These are phyloP conservation scores for Melangyna quadrimaculata DNA, from an alignment of 2,888 invertebrate species.

Conservation along the genomic window DNA sequence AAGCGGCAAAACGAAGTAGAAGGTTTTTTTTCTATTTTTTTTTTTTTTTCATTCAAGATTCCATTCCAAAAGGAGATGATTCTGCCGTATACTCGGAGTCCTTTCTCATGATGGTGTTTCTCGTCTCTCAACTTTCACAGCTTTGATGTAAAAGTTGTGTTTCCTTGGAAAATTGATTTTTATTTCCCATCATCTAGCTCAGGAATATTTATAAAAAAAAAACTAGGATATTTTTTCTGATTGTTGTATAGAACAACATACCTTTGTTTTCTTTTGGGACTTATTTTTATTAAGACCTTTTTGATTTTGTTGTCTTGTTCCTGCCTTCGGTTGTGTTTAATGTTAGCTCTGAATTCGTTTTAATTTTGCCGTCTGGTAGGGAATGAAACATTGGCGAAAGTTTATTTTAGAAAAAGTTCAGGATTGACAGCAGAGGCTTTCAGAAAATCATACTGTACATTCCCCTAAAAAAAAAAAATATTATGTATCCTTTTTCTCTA, in stretches of 20 bases:
- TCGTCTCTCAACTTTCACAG: not conserved
- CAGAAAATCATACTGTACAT: no score
- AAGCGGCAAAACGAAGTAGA: slow-evolving; percentile 5
- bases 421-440: no score
- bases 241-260: not conserved
- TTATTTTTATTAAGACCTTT: not conserved
- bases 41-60: slow-evolving; percentile 12
- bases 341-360: not conserved
- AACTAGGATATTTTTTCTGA: slow-evolving; percentile 4
- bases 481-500: no score
- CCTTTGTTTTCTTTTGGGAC: not conserved
- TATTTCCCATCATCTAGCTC: slow-evolving; percentile 66
- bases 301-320: not conserved
- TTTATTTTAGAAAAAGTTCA: slow-evolving; percentile 46
- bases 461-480: no score
- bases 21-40: not conserved
- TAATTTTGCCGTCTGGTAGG: not conserved
- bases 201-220: slow-evolving; percentile 26
- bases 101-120: not conserved
- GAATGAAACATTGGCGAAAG: no score
- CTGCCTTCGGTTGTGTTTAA: not conserved
- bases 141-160: slow-evolving; percentile 59
- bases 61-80: slow-evolving; percentile 45
- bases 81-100: slow-evolving; percentile 5
- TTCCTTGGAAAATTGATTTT: slow-evolving; percentile 70